Evolutionary conservation across 2,113 vertebrate species (phyloP), one percentile per base, ranked within the genome.

Genomic region (Electrona antarctica): DNA sequence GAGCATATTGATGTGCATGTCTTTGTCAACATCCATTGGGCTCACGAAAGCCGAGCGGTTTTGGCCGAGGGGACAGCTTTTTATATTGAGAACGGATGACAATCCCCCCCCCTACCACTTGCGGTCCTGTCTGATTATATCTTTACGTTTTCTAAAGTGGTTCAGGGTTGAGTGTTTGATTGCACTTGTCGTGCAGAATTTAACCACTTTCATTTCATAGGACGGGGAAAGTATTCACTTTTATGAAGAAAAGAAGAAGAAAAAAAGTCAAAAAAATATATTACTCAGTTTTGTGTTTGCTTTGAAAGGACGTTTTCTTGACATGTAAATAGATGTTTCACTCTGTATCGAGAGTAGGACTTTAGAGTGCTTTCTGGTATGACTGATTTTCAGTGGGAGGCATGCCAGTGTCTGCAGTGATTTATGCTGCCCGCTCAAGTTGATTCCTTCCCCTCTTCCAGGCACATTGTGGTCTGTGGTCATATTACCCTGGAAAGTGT

Each of bases 391-490:
- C 74, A 88, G 79, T 85, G 82, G 81, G 89, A 87, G 85, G 82
- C 72, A 81, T 86, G 91, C 88, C 90, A 90, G 73, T 87, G 85
- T 89, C 88, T 82, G 85, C 79, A 79, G 69, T 89, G 80, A 91
- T 89, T 91, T 88, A 88, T 86, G 87, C 82, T 82, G 84, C 85
- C 74, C 83, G 88, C 86, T 92, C 89, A 92, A 91, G 85, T 88
- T 88, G 84, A 91, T 90, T 89, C 92, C 85, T 89, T 85, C 87
- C 85, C 81, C 83, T 61, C 79, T 74, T 75, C 67, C 90, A 99
- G 98, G 95, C 98, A 99, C 90, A 99, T 99, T 87, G 97, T 99
- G 90, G 98, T 99, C 85, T 99, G 98, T 90, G 98, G 98, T 89
- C 97, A 99, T 89, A 99, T 99, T 85, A 99, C 97, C 60, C 95